Evolutionary conservation across 2,888 invertebrate genomes (phyloP).

Genomic region (Nymphalis c-album): DNA sequence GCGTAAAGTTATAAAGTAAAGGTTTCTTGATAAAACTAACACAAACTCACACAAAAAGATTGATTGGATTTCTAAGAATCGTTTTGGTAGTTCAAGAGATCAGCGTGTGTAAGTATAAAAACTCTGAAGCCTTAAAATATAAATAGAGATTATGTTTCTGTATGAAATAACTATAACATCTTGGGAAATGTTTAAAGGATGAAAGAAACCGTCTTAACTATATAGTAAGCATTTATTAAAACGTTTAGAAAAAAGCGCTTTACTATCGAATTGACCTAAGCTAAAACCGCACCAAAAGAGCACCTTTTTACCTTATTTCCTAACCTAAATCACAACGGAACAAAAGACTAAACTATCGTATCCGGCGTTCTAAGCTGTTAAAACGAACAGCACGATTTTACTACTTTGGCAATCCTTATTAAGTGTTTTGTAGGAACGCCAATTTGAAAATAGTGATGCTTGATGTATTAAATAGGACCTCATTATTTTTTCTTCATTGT

Average conservation of each 20-base stretch:
- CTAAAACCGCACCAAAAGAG: conserved; percentile 22
- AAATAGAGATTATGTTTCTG: too few species aligned
- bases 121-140: too few species aligned
- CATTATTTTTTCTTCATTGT: too few species aligned
- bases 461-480: too few species aligned
- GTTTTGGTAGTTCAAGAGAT: too few species aligned
- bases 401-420: conserved; percentile 65
- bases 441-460: conserved; percentile 33
- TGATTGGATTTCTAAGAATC: too few species aligned
- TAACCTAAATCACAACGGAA: conserved; percentile 12
- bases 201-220: background rate
- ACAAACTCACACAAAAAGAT: too few species aligned
- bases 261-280: conserved; percentile 14
- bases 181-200: too few species aligned
- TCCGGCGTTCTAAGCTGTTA: conserved; percentile 35
- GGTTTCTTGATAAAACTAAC: too few species aligned
- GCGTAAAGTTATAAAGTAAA: too few species aligned
- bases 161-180: too few species aligned
- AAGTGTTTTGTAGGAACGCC: conserved; percentile 65
- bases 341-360: conserved; percentile 35
- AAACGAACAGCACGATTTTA: conserved; percentile 50
- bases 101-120: too few species aligned
- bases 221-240: conserved; percentile 17
- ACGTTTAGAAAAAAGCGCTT: conserved; percentile 14
- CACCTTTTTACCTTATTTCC: conserved; percentile 31